Base-by-base conservation (phyloP, 2,113 vertebrate species). In the Microcebus ravelobensis region DNA sequence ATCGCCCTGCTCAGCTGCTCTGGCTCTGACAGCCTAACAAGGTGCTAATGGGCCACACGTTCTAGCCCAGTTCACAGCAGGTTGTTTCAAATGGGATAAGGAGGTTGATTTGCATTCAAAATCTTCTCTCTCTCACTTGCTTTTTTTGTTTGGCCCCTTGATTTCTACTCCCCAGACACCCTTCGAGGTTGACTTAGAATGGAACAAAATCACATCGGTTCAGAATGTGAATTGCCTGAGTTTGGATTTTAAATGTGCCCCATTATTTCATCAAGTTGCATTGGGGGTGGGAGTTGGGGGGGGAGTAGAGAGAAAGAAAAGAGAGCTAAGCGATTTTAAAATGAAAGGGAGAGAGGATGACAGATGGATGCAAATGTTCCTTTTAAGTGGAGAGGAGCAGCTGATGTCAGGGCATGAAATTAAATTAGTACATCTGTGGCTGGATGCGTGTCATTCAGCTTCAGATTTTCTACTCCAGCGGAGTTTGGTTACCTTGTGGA, bases 341-440 rank as follows among this genome's bases (percentile, higher is more conserved):
- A 98, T 98, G 98, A 98, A 97, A 97, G 97, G 98, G 93, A 92
- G 87, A 57, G 48, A 18, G 97, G 98, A 96, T 98, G 98, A 98
- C 98, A 98, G 98, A 98, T 98, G 98, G 98, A 98, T 98, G 98
- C 80, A 98, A 99, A 98, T 98, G 95, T 97, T 97, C 97, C 98
- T 98, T 96, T 98, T 98, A 97, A 96, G 97, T 95, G 96, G 95
- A 96, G 94, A 95, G 86, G 97, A 97, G 98, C 98, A 98, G 98
- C 98, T 98, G 98, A 98, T 98, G 98, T 97, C 77, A 87, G 98
- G 97, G 98, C 98, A 98, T 98, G 98, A 99, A 99, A 99, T 99
- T 99, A 99, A 99, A 99, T 99, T 99, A 99, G 99, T 99, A 98
- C 99, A 99, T 99, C 99, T 98, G 98, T 98, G 99, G 99, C 99